phyloP scores from a whole-genome alignment of 2,113 vertebrate genomes.

The Lamprotornis superbus region DNA sequence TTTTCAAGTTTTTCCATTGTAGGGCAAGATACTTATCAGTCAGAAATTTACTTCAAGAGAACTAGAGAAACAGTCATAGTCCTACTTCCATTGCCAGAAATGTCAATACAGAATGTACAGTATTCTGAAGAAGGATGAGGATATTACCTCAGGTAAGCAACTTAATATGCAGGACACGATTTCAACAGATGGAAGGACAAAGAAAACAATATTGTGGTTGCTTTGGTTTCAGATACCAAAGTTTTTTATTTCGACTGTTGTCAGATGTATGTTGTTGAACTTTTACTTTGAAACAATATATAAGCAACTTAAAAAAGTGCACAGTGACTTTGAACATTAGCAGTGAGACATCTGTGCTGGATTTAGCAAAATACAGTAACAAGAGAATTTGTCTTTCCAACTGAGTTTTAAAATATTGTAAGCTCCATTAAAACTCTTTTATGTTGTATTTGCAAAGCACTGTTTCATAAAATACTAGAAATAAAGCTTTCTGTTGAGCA shows the following conservation, averaged over 20 bases:
- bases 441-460: neutral
- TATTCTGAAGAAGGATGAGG: neutral
- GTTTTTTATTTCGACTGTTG: neutral
- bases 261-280: neutral
- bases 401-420: neutral
- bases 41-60: neutral
- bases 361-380: neutral
- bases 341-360: neutral
- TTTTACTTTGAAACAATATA: neutral
- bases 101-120: neutral
- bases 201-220: neutral
- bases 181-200: neutral
- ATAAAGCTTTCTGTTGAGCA: neutral
- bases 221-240: neutral
- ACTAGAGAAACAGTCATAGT: neutral
- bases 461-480: neutral
- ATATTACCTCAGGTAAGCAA: neutral
- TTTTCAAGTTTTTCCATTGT: neutral
- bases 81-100: neutral
- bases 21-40: neutral
- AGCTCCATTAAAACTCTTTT: neutral
- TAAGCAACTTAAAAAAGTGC: neutral
- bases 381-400: neutral
- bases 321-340: neutral
- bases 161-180: neutral